These are phyloP conservation scores for Thaumatotibia leucotreta DNA, from an alignment of 1,140 invertebrate species.

Conservation along the genomic window DNA sequence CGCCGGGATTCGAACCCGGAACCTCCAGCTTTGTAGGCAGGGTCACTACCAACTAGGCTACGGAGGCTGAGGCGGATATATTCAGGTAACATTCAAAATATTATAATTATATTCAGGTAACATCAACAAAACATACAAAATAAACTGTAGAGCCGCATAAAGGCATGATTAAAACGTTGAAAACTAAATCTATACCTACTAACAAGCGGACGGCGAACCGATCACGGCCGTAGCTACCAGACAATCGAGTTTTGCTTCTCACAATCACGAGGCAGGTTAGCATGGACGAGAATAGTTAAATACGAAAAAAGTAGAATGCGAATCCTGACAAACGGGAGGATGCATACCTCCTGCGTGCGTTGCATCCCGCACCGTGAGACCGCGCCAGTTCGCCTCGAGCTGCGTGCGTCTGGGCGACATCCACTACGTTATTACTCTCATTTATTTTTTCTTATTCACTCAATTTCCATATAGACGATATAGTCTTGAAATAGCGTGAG, in stretches of 20 bases:
- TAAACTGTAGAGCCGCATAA: conserved; percentile 30
- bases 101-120: neutral
- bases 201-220: conserved; percentile 20
- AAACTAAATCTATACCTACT: conserved; percentile 27
- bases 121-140: conserved; percentile 15
- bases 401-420: conserved; percentile 20
- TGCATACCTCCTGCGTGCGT: conserved; percentile 40
- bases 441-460: conserved; percentile 12
- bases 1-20: too few species aligned
- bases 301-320: conserved; percentile 55
- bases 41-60: too few species aligned
- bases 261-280: conserved; percentile 53
- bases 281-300: conserved; percentile 19
- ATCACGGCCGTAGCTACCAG: conserved; percentile 20
- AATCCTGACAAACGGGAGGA: conserved; percentile 40
- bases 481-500: neutral
- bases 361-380: conserved; percentile 34
- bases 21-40: too few species aligned
- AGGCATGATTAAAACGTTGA: conserved; percentile 19
- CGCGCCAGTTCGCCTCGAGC: conserved; percentile 21
- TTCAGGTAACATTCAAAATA: too few species aligned
- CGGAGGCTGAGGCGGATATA: too few species aligned
- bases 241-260: conserved; percentile 47
- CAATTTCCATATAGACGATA: neutral
- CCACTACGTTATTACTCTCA: conserved; percentile 18